These are phyloP conservation scores for Formica exsecta DNA, from an alignment of 1,140 invertebrate genomes.

Conservation along the genomic window DNA sequence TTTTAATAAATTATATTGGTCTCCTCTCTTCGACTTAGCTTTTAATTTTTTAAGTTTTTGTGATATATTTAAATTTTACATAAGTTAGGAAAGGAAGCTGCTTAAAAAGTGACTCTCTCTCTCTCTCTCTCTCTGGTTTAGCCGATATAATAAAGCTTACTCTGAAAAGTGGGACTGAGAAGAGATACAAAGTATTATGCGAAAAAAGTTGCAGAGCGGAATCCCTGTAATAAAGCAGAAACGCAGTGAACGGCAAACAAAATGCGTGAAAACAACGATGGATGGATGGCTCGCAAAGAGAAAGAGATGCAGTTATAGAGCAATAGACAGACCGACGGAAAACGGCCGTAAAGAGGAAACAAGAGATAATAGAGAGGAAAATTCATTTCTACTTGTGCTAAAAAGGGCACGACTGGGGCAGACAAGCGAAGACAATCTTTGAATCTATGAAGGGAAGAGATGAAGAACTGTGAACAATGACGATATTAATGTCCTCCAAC, in stretches of 20 bases:
- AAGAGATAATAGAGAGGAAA: conserved; percentile 57
- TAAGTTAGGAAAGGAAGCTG: conserved; percentile 8
- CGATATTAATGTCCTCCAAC: conserved; percentile 54
- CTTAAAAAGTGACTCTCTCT: not conserved
- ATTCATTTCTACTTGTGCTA: conserved; percentile 59
- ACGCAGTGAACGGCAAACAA: conserved; percentile 40
- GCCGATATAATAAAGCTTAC: not conserved
- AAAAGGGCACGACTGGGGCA: conserved; percentile 38
- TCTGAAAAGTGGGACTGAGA: conserved; percentile 6
- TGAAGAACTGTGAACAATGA: conserved; percentile 55
- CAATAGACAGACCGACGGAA: conserved; percentile 49
- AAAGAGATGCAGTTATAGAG: conserved; percentile 46
- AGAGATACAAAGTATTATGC: not conserved
- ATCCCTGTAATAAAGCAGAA: conserved; percentile 52
- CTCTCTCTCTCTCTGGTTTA: not conserved
- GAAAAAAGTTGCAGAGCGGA: conserved; percentile 7
- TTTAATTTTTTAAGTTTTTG: conserved; percentile 38
- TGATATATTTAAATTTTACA: not conserved
- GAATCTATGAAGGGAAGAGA: conserved; percentile 56
- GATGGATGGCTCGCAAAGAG: conserved; percentile 39
- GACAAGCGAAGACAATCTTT: conserved; percentile 53
- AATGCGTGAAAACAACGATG: conserved; percentile 48
- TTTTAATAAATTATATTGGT: not conserved
- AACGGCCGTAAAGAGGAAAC: conserved; percentile 50
- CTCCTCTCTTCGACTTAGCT: not conserved